phyloP scores from a whole-genome alignment of 2,888 invertebrate genomes.

The Rhaphigaster nebulosa region DNA sequence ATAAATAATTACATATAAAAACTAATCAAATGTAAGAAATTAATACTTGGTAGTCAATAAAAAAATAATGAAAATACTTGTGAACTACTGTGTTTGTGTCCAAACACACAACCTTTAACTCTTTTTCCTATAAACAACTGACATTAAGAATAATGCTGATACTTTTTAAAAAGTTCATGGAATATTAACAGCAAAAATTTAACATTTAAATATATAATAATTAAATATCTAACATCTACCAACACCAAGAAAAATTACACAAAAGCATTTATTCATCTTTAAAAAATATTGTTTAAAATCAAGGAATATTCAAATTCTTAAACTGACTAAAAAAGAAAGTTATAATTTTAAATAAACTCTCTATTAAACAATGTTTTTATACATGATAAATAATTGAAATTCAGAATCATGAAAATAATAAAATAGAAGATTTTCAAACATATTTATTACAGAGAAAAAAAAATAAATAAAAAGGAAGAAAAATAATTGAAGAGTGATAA shows the following conservation, averaged over 20 bases:
- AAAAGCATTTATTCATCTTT: background rate
- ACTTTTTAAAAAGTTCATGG: background rate
- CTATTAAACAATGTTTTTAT: background rate
- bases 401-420: background rate
- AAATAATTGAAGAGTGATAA: background rate
- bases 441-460: background rate
- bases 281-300: slow-evolving; percentile 20
- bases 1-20: background rate
- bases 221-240: slow-evolving; percentile 9
- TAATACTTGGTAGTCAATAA: background rate
- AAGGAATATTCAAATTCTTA: slow-evolving; percentile 11
- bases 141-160: background rate
- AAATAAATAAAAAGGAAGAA: background rate
- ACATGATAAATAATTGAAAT: background rate
- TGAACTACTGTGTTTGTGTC: background rate
- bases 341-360: background rate
- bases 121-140: background rate
- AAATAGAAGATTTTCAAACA: background rate
- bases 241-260: slow-evolving; percentile 33
- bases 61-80: background rate
- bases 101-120: background rate
- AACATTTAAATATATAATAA: slow-evolving; percentile 6
- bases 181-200: slow-evolving; percentile 6
- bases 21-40: background rate
- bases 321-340: background rate